A percentile compares a stretch with the other conserved stretches of the same genome.
These are phyloP conservation scores for Whitmania pigra DNA, from an alignment of 1,140 invertebrate genomes.

Conservation along the genomic window DNA sequence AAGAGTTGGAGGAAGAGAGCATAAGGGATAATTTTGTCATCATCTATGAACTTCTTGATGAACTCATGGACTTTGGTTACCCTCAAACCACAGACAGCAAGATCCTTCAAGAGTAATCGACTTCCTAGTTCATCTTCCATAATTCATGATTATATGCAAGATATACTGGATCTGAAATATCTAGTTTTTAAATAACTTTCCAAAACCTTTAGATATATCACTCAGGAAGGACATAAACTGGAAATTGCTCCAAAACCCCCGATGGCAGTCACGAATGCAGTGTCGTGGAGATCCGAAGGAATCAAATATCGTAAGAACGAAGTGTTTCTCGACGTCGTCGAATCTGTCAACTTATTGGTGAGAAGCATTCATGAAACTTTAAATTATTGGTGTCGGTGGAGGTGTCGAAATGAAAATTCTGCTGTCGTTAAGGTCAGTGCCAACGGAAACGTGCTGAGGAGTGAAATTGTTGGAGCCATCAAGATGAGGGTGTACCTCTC, in stretches of 20 bases:
- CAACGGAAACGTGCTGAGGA: conserved; percentile 90
- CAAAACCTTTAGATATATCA: conserved; percentile 50
- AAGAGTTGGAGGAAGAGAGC: conserved; percentile 97
- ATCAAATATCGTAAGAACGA: conserved; percentile 99
- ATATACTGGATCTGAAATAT: too few species aligned
- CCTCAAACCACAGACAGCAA: conserved; percentile 98
- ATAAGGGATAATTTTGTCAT: conserved; percentile 99
- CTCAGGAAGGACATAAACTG: conserved; percentile 94
- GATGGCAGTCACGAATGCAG: conserved; percentile 98
- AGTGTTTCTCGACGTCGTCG: conserved; percentile 98
- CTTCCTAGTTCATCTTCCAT: conserved; percentile 1
- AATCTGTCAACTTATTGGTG: conserved; percentile 87
- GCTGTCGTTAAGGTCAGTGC: conserved; percentile 62
- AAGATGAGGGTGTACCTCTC: conserved; percentile 98
- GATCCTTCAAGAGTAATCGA: conserved; percentile 81
- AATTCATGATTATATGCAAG: background rate
- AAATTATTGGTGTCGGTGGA: background rate
- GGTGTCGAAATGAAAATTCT: background rate
- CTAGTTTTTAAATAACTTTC: background rate
- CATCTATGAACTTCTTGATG: conserved; percentile 94
- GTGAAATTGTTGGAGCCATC: conserved; percentile 96
- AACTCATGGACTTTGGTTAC: conserved; percentile 97
- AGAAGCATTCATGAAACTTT: conserved; percentile 26
- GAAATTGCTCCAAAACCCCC: conserved; percentile 91
- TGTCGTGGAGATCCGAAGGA: conserved; percentile 96